These are phyloP conservation scores for Drosophila kambysellisi DNA, from an alignment of 2,888 invertebrate genomes.

Conservation along the genomic window DNA sequence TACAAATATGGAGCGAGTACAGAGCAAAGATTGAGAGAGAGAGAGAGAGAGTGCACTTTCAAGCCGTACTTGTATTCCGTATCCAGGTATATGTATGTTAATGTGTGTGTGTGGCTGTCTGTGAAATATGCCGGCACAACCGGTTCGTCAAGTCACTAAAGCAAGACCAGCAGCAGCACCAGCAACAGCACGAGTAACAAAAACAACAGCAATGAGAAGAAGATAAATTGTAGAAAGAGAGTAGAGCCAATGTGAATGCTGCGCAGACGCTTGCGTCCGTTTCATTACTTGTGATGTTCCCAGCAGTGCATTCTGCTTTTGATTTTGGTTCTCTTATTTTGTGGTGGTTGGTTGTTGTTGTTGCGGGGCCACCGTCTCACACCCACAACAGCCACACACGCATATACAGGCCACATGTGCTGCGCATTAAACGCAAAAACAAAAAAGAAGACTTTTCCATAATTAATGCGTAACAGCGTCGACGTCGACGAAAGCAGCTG, in stretches of 20 bases:
- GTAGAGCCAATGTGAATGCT: conserved; percentile 56
- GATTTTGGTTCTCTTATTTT: conserved; percentile 10
- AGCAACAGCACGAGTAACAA: conserved; percentile 31
- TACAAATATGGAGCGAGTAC: conserved; percentile 62
- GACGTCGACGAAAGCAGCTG: conserved; percentile 37
- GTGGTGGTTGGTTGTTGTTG: conserved; percentile 16
- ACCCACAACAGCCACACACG: conserved; percentile 27
- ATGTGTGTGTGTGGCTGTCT: conserved; percentile 25
- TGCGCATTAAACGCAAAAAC: conserved; percentile 21
- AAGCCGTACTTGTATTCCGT: conserved; percentile 58
- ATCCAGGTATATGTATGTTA: conserved; percentile 38
- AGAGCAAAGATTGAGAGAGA: conserved; percentile 7
- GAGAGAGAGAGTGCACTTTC: conserved; percentile 43
- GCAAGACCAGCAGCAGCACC: conserved; percentile 39
- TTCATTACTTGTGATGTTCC: conserved; percentile 24
- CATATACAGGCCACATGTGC: conserved; percentile 29
- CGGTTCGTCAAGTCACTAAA: conserved; percentile 75
- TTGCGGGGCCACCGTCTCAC: conserved; percentile 18
- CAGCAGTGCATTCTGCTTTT: conserved; percentile 22
- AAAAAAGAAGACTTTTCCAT: conserved; percentile 62
- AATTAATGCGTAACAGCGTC: conserved; percentile 68
- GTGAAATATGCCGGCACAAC: conserved; percentile 76
- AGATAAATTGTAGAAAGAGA: conserved; percentile 16
- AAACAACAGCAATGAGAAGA: conserved; percentile 21
- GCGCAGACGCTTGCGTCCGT: conserved; percentile 23